These are phyloP conservation scores for Limulus polyphemus DNA, from an alignment of 2,888 invertebrate species.

Conservation along the genomic window DNA sequence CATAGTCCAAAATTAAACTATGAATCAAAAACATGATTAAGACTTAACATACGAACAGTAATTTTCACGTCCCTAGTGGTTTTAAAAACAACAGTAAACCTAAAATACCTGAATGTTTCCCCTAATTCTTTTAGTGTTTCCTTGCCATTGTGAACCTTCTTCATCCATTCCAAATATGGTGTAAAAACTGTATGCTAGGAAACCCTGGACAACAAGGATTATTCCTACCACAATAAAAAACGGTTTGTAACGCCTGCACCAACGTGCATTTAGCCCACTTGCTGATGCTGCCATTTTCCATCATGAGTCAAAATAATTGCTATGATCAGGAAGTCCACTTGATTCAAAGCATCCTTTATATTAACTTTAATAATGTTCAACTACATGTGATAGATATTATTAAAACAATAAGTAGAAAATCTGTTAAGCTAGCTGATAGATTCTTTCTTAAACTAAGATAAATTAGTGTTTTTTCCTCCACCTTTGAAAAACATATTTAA, in stretches of 20 bases:
- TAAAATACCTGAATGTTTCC: conserved; percentile 8
- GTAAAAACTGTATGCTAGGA: conserved; percentile 46
- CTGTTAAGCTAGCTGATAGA: too few species aligned
- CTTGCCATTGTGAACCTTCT: conserved; percentile 4
- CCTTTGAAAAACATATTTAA: too few species aligned
- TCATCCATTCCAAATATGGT: conserved; percentile 13
- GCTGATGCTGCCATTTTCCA: conserved; percentile 21
- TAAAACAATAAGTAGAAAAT: too few species aligned
- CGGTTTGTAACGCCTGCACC: conserved; percentile 49
- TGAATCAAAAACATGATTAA: too few species aligned
- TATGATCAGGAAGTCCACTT: too few species aligned
- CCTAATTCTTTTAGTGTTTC: conserved; percentile 8
- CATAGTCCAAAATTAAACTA: too few species aligned
- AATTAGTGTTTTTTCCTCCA: too few species aligned
- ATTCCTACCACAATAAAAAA: conserved; percentile 53
- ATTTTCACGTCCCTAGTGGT: neutral
- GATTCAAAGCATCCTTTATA: too few species aligned
- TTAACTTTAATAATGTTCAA: too few species aligned
- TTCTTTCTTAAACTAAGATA: too few species aligned
- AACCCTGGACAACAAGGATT: conserved; percentile 54
- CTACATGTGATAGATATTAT: too few species aligned
- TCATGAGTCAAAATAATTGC: neutral
- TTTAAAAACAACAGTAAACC: neutral
- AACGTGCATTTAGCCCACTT: conserved; percentile 7
- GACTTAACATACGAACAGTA: neutral